Evolutionary conservation across 1,140 invertebrate species (phyloP), one percentile per base, ranked within the genome.

Genomic region (Teleogryllus occipitalis): DNA sequence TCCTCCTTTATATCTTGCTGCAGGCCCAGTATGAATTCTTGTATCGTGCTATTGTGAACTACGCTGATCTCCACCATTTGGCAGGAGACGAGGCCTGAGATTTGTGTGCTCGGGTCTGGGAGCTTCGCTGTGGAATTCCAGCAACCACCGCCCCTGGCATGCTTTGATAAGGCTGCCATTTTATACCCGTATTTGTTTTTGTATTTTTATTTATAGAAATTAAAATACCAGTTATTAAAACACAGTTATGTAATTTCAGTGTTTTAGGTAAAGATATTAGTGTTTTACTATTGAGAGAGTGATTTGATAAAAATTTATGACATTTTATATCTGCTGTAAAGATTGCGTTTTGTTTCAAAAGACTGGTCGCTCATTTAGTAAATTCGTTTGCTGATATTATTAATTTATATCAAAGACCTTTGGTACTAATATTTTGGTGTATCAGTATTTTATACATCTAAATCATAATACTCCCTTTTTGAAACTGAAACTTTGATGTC

Each of bases 1-100:
- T 39, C 27, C 27, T 39, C 27, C 22, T 77, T 22, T 75, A 22
- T 22, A 27, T 78, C 49, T 81, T 79, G 85, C 84, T 82, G 65
- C 88, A 96, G 95, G 91, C 94, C 84, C 95, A 96, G 87, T 97
- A 96, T 86, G 95, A 96, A 90, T 96, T 97, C 88, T 88, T 96
- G 83, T 93, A 96, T 88, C 92, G 94, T 87, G 94, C 94, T 85
- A 93, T 96, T 85, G 90, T 95, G 79, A 96, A 96, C 87, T 96
- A 96, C 86, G 92, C 94, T 81, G 95, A 97, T 86, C 89, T 96
- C 82, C 94, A 96, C 87, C 93, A 93, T 84, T 84, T 92, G 80
- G 89, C 87, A 77, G 87, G 81, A 81, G 72, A 84, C 81, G 79
- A 84, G 12, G 49, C 78, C 48, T 81, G 49, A 81, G 78, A 39